Evolutionary conservation across 2,113 vertebrate species (phyloP), one percentile per base, ranked within the genome.

Genomic region (Petroica traversi): DNA sequence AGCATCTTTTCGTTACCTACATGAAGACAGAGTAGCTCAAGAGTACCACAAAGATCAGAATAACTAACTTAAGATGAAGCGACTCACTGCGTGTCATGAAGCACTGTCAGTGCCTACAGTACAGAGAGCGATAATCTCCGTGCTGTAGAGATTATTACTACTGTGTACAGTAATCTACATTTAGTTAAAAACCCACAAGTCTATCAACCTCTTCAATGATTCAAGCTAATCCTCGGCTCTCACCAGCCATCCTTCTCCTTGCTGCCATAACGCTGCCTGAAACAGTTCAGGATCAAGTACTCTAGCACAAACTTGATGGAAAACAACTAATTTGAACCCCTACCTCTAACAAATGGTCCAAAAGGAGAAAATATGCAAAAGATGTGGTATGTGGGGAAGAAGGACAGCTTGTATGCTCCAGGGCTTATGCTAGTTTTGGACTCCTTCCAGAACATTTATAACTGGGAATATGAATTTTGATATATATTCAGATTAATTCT

Each of bases 61-160:
- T 33, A 79, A 75, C 13, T 55, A 63, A 67, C 7, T 80, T 34
- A 54, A 55, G 6, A 18, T 29, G n/a, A 73, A 85, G 8, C 8
- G 1, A 74, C 15, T 52, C 19, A 43, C 11, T 34, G 13, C 0
- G 0, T 25, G 22, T 57, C n/a, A 75, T 36, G 72, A 61, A 57
- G 12, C 36, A 59, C 22, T 20, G 28, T 11, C n/a, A 58, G 24
- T 15, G 24, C 7, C 46, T 46, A 5, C 34, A 80, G 78, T 6
- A 73, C 5, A 75, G 11, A 41, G 33, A 25, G 3, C 6, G 10
- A 55, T 19, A 34, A 79, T 12, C 4, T 51, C 78, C n/a, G 1
- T 34, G n/a, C 26, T 29, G 13, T 5, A 36, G 36, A 75, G 84
- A 86, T n/a, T n/a, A 67, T 31, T 20, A 63, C 10, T 62, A 80